Percentiles rank a stretch among this genome's conserved stretches.
phyloP scores from a whole-genome alignment of 2,113 vertebrate genomes.

The Psilopsiagon aymara region DNA sequence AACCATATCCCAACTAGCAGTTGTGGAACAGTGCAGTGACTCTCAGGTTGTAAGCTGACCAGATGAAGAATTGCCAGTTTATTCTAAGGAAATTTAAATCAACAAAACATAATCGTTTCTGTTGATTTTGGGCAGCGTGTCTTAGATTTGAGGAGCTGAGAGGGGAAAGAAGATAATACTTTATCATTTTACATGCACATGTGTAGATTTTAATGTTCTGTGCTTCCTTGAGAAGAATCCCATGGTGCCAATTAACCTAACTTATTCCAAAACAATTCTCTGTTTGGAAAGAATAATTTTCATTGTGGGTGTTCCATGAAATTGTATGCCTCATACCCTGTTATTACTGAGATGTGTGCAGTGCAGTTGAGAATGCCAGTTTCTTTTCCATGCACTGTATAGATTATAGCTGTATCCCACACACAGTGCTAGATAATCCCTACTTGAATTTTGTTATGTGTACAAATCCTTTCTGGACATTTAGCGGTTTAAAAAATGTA shows the following conservation, averaged over 20 bases:
- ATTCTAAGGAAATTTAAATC: slow-evolving; percentile 76
- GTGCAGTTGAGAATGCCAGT: slow-evolving; percentile 73
- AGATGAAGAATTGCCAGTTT: slow-evolving; percentile 80
- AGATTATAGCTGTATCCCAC: slow-evolving; percentile 79
- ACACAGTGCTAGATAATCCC: slow-evolving; percentile 80
- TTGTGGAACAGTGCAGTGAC: slow-evolving; percentile 38
- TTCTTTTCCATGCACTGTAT: slow-evolving; percentile 74
- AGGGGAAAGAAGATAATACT: slow-evolving; percentile 78
- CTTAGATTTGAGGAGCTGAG: slow-evolving; percentile 75
- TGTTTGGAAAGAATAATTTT: slow-evolving; percentile 86
- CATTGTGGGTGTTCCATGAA: slow-evolving; percentile 96
- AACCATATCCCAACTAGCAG: slow-evolving; percentile 10
- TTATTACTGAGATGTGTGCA: slow-evolving; percentile 82
- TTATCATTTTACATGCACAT: slow-evolving; percentile 85
- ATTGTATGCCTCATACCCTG: slow-evolving; percentile 83
- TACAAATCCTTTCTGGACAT: slow-evolving; percentile 74
- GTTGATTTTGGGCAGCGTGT: slow-evolving; percentile 78
- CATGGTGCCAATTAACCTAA: slow-evolving; percentile 92
- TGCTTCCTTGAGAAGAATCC: slow-evolving; percentile 89
- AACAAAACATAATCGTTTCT: slow-evolving; percentile 83
- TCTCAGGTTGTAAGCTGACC: slow-evolving; percentile 59
- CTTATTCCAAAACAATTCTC: slow-evolving; percentile 93
- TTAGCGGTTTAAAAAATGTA: slow-evolving; percentile 68
- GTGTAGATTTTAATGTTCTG: slow-evolving; percentile 91
- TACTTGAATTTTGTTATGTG: slow-evolving; percentile 77